Conservation (phyloP, 1,140 invertebrate genomes). For the Marisa cornuarietis region DNA sequence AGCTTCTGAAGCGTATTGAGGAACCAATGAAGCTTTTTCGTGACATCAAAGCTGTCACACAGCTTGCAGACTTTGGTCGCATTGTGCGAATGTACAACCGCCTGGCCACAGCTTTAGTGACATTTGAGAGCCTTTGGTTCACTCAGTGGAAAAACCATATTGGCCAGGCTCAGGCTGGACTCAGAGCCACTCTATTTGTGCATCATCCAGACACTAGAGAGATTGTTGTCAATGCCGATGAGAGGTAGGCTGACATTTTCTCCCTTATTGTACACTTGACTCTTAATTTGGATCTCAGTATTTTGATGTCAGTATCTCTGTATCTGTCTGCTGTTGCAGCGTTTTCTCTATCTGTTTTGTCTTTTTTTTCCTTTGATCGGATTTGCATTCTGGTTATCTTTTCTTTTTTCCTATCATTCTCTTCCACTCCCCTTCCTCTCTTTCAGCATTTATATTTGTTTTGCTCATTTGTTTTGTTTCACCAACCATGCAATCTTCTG, state of each 20-base stretch:
- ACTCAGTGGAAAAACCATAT: conserved; percentile 62
- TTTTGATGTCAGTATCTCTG: not conserved
- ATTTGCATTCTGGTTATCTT: not conserved
- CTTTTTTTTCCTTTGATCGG: too few species aligned
- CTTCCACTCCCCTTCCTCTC: too few species aligned
- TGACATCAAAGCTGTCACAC: conserved; percentile 58
- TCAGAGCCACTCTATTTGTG: conserved; percentile 62
- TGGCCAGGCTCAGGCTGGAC: conserved; percentile 58
- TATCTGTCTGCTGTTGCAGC: not conserved
- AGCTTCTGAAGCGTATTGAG: conserved; percentile 61
- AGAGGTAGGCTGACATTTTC: conserved; percentile 46
- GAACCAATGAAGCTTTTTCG: conserved; percentile 64
- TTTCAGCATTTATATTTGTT: not conserved
- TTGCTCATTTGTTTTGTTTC: not conserved
- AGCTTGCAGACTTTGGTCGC: conserved; percentile 56
- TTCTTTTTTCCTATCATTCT: not conserved
- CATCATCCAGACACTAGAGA: conserved; percentile 59
- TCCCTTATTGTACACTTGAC: not conserved
- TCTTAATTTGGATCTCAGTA: not conserved
- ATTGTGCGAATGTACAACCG: conserved; percentile 63
- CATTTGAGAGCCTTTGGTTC: conserved; percentile 65
- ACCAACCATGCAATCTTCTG: too few species aligned
- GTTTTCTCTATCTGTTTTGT: too few species aligned
- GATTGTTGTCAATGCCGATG: conserved; percentile 64
- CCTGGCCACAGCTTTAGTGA: conserved; percentile 61